Evolutionary conservation across 2,888 invertebrate genomes (phyloP).

Genomic region (Patella caerulea): DNA sequence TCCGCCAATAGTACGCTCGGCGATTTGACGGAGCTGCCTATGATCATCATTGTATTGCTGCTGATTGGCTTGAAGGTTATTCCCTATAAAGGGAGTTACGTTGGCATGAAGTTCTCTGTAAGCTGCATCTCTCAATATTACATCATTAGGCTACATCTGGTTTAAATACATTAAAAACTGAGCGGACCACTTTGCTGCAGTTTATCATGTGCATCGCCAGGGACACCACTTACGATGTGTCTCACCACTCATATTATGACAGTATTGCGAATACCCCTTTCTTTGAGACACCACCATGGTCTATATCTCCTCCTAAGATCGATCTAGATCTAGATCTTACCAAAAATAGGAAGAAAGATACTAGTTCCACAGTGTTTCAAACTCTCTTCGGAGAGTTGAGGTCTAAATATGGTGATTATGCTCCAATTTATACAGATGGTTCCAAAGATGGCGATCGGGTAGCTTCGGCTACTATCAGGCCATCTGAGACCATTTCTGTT

Average conservation of each 20-base stretch:
- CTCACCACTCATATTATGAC: not conserved
- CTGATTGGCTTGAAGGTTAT: not conserved
- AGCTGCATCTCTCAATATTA: not conserved
- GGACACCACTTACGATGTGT: not conserved
- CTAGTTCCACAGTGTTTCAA: too few relatives aligned
- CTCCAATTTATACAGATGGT: too few relatives aligned
- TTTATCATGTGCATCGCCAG: not conserved
- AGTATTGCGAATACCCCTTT: too few relatives aligned
- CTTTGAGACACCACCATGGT: too few relatives aligned
- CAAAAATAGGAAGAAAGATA: too few relatives aligned
- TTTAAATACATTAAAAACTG: not conserved
- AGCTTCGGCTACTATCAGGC: too few relatives aligned
- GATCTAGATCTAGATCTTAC: too few relatives aligned
- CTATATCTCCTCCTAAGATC: too few relatives aligned
- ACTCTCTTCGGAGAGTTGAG: too few relatives aligned
- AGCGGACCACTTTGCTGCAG: not conserved
- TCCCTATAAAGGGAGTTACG: not conserved
- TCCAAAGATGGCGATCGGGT: too few relatives aligned
- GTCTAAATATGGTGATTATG: too few relatives aligned
- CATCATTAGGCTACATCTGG: not conserved
- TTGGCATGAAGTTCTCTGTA: not conserved
- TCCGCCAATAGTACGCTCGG: not conserved
- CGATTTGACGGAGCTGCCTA: not conserved
- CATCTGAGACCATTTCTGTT: too few relatives aligned
- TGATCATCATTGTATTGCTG: not conserved